These are phyloP conservation scores for Calycopis cecrops DNA, from an alignment of 1,140 invertebrate species.

Conservation along the genomic window DNA sequence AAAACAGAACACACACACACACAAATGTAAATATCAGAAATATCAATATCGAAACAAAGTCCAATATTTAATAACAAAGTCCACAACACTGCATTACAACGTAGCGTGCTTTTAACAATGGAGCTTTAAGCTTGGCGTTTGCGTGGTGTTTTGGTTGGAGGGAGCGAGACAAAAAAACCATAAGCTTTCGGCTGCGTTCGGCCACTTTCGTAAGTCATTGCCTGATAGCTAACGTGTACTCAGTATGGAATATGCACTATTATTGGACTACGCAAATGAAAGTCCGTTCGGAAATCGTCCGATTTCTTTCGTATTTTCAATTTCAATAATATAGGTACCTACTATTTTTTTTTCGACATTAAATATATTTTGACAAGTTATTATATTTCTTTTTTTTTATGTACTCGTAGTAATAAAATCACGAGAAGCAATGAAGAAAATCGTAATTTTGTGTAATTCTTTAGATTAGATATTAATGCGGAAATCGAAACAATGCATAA, in stretches of 20 bases:
- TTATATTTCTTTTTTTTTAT: no score
- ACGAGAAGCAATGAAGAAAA: no score
- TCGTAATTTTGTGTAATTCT: no score
- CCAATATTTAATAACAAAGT: constrained; percentile 10
- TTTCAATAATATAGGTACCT: no score
- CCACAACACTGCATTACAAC: constrained; percentile 37
- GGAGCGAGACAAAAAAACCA: constrained; percentile 54
- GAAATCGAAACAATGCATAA: no score
- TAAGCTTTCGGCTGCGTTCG: constrained; percentile 56
- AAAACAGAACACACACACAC: constrained; percentile 24
- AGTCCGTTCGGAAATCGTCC: neutral
- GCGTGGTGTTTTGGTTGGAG: constrained; percentile 53
- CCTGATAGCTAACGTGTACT: constrained; percentile 37
- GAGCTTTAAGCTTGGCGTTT: constrained; percentile 38
- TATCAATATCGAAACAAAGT: constrained; percentile 48
- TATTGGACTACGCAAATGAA: constrained; percentile 13
- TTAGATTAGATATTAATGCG: no score
- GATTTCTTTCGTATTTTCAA: no score
- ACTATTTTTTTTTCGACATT: no score
- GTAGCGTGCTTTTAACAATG: constrained; percentile 35
- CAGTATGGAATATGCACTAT: constrained; percentile 32
- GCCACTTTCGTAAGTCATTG: constrained; percentile 42
- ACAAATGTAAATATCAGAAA: constrained; percentile 49
- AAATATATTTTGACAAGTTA: no score
- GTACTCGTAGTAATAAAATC: neutral